These are phyloP conservation scores for Oscheius sp. DNA, from an alignment of 2,888 invertebrate species.

Conservation along the genomic window DNA sequence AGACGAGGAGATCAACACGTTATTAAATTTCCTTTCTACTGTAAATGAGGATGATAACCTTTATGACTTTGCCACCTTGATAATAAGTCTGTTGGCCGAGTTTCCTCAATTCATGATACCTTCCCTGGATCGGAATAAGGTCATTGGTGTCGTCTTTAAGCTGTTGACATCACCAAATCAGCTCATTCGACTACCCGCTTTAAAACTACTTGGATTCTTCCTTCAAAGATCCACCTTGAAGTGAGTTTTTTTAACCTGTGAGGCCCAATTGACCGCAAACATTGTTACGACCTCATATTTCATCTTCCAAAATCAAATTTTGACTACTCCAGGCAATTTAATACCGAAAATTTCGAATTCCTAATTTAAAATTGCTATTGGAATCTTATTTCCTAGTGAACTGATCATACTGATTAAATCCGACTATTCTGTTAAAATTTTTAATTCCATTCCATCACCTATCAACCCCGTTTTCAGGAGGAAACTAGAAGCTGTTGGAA, in stretches of 20 bases:
- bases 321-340: too few relatives aligned
- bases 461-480: too few relatives aligned
- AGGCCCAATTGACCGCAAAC: constrained; percentile 39
- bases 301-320: too few relatives aligned
- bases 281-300: too few relatives aligned
- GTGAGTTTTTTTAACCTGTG: constrained; percentile 75
- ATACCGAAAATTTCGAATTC: too few relatives aligned
- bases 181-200: constrained; percentile 89
- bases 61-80: constrained; percentile 94
- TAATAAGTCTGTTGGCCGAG: constrained; percentile 95
- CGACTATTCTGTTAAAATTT: too few relatives aligned
- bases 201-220: constrained; percentile 96
- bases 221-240: constrained; percentile 97
- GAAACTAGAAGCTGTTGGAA: constrained; percentile 98
- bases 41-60: constrained; percentile 99
- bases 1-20: constrained; percentile 97
- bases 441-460: too few relatives aligned
- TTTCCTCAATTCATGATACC: constrained; percentile 92
- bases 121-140: constrained; percentile 81
- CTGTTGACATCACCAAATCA: constrained; percentile 94
- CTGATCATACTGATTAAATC: too few relatives aligned
- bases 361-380: too few relatives aligned
- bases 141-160: constrained; percentile 94
- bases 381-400: too few relatives aligned
- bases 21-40: constrained; percentile 95